phyloP scores from a whole-genome alignment of 2,797 vertebrate genomes.

The Amazona finschi region DNA sequence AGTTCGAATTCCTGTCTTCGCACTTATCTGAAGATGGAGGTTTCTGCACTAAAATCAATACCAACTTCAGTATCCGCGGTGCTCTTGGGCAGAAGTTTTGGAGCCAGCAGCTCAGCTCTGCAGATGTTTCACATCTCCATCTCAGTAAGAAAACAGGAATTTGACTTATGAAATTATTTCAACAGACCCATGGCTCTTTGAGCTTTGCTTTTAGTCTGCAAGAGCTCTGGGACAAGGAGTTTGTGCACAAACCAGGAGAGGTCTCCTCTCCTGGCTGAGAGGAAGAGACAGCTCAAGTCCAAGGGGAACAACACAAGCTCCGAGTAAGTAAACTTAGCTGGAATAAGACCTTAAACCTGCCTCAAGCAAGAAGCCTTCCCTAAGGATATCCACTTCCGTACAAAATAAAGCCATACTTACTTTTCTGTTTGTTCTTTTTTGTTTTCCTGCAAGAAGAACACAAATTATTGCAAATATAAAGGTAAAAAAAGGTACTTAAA shows the following conservation, averaged over 20 bases:
- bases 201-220: background rate
- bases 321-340: background rate
- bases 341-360: background rate
- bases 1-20: background rate
- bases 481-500: background rate
- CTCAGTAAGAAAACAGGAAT: background rate
- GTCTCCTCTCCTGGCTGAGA: background rate
- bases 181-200: background rate
- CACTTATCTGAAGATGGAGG: background rate
- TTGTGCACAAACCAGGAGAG: background rate
- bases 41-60: background rate
- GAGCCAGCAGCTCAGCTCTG: background rate
- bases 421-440: slow-evolving; percentile 96
- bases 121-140: background rate
- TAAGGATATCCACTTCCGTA: background rate
- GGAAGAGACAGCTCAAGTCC: background rate
- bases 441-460: slow-evolving; percentile 84
- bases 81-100: background rate
- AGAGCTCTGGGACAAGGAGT: background rate
- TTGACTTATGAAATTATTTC: background rate
- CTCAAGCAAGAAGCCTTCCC: background rate
- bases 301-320: background rate
- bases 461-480: background rate
- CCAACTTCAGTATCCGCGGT: accelerated
- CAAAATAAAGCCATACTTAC: slow-evolving; percentile 75